Evolutionary conservation across 2,888 invertebrate genomes (phyloP).

Genomic region (Itoplectis maculator): DNA sequence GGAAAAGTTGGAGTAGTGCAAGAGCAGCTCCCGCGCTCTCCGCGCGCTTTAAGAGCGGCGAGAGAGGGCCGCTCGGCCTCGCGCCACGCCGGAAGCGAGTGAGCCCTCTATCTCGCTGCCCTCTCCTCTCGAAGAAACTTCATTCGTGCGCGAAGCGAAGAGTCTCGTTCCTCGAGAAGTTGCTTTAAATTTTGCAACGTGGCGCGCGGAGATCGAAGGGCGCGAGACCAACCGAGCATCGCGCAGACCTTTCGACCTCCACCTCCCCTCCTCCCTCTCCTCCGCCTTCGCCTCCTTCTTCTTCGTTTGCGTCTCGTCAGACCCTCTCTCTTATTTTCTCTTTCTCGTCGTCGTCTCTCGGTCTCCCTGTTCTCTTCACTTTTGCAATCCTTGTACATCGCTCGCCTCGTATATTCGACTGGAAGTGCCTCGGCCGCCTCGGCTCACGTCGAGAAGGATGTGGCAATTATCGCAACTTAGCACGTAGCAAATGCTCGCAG

Average conservation of each 20-base stretch:
- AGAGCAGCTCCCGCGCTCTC: constrained; percentile 34
- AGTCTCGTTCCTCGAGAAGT: constrained; percentile 40
- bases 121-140: constrained; percentile 50
- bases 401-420: constrained; percentile 11
- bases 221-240: background rate
- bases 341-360: no score
- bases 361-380: no score
- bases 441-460: no score
- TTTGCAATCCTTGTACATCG: background rate
- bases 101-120: constrained; percentile 35
- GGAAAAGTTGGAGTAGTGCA: constrained; percentile 50
- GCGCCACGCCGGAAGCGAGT: constrained; percentile 45
- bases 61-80: constrained; percentile 14
- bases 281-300: constrained; percentile 6
- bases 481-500: no score
- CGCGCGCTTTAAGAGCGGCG: constrained; percentile 30
- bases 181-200: constrained; percentile 58
- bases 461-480: no score
- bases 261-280: background rate
- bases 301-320: background rate
- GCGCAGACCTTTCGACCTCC: background rate
- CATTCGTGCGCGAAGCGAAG: constrained; percentile 45
- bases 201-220: constrained; percentile 41
- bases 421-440: constrained; percentile 8
- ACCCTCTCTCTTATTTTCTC: no score